A percentile compares a stretch with the other conserved stretches of the same genome.
Evolutionary conservation across 2,797 vertebrate species (phyloP).

Genomic region (Heteromormyrus szaboi): DNA sequence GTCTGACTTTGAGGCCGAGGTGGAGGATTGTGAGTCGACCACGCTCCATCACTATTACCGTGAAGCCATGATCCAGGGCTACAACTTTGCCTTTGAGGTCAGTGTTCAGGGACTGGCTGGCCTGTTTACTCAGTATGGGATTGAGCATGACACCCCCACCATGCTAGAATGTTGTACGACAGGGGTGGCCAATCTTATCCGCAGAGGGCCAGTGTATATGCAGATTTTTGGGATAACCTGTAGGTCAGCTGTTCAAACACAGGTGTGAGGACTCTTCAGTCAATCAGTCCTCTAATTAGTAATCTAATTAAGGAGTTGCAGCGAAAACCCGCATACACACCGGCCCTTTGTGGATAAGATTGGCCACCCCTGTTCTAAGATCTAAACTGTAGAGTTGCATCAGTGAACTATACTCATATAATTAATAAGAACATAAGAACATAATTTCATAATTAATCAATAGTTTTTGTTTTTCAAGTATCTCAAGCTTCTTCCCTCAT

Average conservation of each 20-base stretch:
- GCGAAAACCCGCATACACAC: too few species aligned
- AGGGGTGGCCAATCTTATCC: too few species aligned
- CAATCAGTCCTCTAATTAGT: too few species aligned
- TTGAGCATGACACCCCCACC: not conserved
- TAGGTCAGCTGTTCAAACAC: too few species aligned
- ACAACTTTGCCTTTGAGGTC: constrained; percentile 99
- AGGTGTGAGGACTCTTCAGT: too few species aligned
- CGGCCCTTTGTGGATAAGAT: too few species aligned
- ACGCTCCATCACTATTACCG: constrained; percentile 93
- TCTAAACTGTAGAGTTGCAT: not conserved
- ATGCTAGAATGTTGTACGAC: not conserved
- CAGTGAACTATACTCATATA: not conserved
- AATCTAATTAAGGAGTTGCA: too few species aligned
- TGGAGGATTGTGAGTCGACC: constrained; percentile 84
- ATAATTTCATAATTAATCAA: too few species aligned
- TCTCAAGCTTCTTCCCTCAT: not conserved
- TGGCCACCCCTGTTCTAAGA: not conserved
- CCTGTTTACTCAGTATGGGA: not conserved
- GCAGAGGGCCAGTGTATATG: too few species aligned
- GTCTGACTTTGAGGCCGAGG: constrained; percentile 84
- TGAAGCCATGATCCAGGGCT: constrained; percentile 96
- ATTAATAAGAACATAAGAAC: not conserved
- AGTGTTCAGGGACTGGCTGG: constrained; percentile 22
- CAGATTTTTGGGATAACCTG: too few species aligned
- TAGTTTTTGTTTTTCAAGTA: not conserved